Base-by-base conservation (phyloP, 2,888 invertebrate species). In the Arrhopalites spinosus region DNA sequence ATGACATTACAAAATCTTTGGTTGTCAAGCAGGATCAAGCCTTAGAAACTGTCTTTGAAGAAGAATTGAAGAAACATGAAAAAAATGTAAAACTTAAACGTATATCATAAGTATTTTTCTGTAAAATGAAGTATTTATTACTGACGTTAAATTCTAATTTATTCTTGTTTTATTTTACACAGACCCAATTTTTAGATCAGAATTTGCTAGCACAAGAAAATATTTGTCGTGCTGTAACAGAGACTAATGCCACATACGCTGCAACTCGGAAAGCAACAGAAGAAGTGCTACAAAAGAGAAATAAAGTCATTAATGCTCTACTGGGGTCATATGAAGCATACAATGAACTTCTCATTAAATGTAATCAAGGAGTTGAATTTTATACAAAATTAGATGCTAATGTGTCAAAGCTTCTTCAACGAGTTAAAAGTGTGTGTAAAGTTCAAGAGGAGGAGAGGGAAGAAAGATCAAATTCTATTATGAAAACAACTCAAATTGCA, bases 131-230 rank as follows among this genome's bases (percentile, higher is more conserved):
- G 17, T 50, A 11, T n/a, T n/a, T n/a, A n/a, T n/a, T n/a, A n/a
- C 5, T 11, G 53, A n/a, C n/a, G 20, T 53, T 53, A 53, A 3
- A 53, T 53, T 8, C n/a, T 11, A 53, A 45, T 45, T 47, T 20
- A 53, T n/a, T 20, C n/a, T 53, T 53, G 20, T 11, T 53, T n/a
- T 20, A 23, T 43, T 64, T 17, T 66, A 53, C 20, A 27, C 45
- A 79, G 79, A 78, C 77, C 2, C 78, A 81, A 70, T 88, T 90
- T 2, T 87, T 96, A 71, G 93, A 95, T 78, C 94, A 96, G 85
- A 99, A 99, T 85, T 86, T 97, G 74, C 85, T 90, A 0, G 98
- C 98, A 0, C 99, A 99, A 86, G 92, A 92, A 80, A 97, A 96
- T 83, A 96, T 99, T 76, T 88, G 96, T 56, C 61, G 77, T 59